Evolutionary conservation across 2,888 invertebrate species (phyloP).

Genomic region (Limenitis camilla): DNA sequence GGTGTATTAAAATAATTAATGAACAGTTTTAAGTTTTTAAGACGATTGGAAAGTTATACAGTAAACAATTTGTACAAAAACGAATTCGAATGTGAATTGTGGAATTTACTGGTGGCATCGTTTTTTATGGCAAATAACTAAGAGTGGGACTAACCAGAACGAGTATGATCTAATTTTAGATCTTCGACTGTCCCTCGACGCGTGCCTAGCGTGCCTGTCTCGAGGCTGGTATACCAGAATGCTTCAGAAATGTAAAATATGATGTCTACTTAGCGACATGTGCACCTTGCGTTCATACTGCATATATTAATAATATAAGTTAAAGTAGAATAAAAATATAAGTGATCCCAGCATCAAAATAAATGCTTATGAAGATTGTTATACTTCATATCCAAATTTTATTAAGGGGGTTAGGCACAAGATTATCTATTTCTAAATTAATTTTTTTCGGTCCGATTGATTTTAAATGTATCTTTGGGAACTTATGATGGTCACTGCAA

Average conservation of each 20-base stretch:
- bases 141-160: slow-evolving; percentile 39
- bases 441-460: too few species aligned
- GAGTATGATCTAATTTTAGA: slow-evolving; percentile 59
- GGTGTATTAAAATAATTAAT: slow-evolving; percentile 6
- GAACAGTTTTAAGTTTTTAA: slow-evolving; percentile 6
- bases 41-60: slow-evolving; percentile 17
- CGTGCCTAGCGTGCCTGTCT: slow-evolving; percentile 51
- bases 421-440: too few species aligned
- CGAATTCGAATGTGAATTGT: neutral
- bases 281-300: neutral
- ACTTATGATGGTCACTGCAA: too few species aligned
- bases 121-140: slow-evolving; percentile 30
- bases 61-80: neutral
- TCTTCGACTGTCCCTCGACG: slow-evolving; percentile 40
- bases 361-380: too few species aligned
- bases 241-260: slow-evolving; percentile 25
- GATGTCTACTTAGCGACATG: slow-evolving; percentile 10
- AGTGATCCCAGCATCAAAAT: too few species aligned
- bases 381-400: too few species aligned
- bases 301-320: neutral
- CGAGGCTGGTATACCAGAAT: slow-evolving; percentile 25
- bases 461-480: too few species aligned
- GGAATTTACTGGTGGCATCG: neutral
- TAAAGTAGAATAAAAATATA: too few species aligned
- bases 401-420: too few species aligned